Conservation (phyloP, 2,797 vertebrate species). For the Enteromius unitaeniatus region DNA sequence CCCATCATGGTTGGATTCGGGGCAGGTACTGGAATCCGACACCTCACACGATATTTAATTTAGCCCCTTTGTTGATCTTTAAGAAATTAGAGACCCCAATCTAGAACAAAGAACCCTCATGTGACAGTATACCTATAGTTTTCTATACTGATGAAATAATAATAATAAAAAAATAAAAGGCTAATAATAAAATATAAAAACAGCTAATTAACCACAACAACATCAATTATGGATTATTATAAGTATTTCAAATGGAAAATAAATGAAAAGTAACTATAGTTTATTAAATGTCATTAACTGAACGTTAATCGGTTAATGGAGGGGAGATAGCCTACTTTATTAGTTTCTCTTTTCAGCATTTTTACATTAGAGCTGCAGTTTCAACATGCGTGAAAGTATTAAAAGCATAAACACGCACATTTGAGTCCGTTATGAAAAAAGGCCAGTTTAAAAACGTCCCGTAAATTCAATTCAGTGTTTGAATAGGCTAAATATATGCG, state of each 20-base stretch:
- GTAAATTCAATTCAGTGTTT: background rate
- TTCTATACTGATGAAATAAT: background rate
- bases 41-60: conserved; percentile 47
- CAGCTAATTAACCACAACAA: background rate
- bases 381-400: background rate
- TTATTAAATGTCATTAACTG: background rate
- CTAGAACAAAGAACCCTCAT: conserved; percentile 15
- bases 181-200: background rate
- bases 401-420: background rate
- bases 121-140: background rate
- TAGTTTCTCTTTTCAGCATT: background rate
- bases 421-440: background rate
- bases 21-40: conserved; percentile 52
- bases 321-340: background rate
- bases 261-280: background rate
- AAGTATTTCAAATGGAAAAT: background rate
- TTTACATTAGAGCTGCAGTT: background rate
- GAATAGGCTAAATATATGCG: background rate
- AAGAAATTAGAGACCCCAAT: conserved; percentile 44
- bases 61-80: conserved; percentile 40
- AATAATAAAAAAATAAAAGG: background rate
- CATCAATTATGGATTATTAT: background rate
- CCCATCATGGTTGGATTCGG: conserved; percentile 44
- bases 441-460: background rate
- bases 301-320: background rate